Evolutionary conservation across 2,113 vertebrate species (phyloP).

Genomic region (Castor canadensis): DNA sequence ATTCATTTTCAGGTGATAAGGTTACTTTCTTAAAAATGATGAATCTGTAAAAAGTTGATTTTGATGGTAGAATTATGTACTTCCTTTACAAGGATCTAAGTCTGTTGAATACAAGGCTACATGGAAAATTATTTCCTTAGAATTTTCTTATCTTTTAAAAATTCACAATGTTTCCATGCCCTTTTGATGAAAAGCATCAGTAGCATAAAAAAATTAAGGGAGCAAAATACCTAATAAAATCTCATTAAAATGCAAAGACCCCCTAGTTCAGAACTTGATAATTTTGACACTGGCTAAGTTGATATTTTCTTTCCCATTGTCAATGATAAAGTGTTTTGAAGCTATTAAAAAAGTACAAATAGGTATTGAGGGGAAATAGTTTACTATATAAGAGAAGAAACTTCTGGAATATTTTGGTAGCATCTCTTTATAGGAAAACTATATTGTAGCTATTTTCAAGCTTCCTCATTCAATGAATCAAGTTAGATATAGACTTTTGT

Average conservation of each 20-base stretch:
- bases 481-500: neutral
- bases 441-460: neutral
- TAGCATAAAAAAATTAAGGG: conserved; percentile 17
- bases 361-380: neutral
- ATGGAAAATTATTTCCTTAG: conserved; percentile 14
- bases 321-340: neutral
- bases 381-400: conserved; percentile 1
- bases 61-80: neutral
- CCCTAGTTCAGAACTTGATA: neutral
- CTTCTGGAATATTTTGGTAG: neutral
- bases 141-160: conserved; percentile 43
- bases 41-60: neutral
- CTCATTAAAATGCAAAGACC: conserved; percentile 26
- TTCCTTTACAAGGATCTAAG: neutral
- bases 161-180: neutral
- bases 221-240: conserved; percentile 18
- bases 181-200: conserved; percentile 27
- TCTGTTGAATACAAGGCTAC: neutral
- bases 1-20: conserved; percentile 19
- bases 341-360: neutral
- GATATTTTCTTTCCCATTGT: neutral
- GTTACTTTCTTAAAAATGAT: neutral
- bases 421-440: neutral
- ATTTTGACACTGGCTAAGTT: neutral
- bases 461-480: neutral